These are phyloP conservation scores for Napeogenes sylphis DNA, from an alignment of 2,888 invertebrate species.

Conservation along the genomic window DNA sequence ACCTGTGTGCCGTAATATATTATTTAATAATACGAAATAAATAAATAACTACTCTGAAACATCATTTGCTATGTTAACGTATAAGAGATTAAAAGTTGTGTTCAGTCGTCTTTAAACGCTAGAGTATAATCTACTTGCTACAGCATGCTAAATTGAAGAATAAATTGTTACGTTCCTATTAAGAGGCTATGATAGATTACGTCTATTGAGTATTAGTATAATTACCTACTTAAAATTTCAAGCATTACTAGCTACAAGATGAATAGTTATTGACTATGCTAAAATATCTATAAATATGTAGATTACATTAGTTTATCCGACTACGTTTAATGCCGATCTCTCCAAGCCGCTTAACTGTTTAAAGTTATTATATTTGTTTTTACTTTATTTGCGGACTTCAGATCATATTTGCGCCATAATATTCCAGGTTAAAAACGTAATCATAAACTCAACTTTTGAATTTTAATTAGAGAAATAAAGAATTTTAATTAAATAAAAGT, in stretches of 20 bases:
- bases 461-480: not conserved
- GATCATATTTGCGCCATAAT: constrained; percentile 40
- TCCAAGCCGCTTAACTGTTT: constrained; percentile 39
- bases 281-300: constrained; percentile 61
- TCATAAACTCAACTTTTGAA: not conserved
- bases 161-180: constrained; percentile 27
- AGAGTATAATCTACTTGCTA: constrained; percentile 58
- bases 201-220: constrained; percentile 33
- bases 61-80: constrained; percentile 18
- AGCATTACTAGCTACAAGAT: constrained; percentile 30
- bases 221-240: constrained; percentile 28
- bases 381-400: constrained; percentile 34
- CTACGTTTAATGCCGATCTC: constrained; percentile 48
- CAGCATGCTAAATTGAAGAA: constrained; percentile 54
- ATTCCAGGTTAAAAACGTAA: constrained; percentile 40
- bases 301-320: constrained; percentile 51
- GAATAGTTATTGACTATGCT: constrained; percentile 42
- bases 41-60: constrained; percentile 6
- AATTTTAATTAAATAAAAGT: not conserved
- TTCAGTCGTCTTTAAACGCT: constrained; percentile 56
- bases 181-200: constrained; percentile 31
- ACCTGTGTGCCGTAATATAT: constrained; percentile 13
- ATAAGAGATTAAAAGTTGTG: constrained; percentile 38
- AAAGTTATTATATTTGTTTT: constrained; percentile 29
- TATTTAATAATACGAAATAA: constrained; percentile 1